phyloP scores from a whole-genome alignment of 2,888 invertebrate species.

The Unio pictorum region DNA sequence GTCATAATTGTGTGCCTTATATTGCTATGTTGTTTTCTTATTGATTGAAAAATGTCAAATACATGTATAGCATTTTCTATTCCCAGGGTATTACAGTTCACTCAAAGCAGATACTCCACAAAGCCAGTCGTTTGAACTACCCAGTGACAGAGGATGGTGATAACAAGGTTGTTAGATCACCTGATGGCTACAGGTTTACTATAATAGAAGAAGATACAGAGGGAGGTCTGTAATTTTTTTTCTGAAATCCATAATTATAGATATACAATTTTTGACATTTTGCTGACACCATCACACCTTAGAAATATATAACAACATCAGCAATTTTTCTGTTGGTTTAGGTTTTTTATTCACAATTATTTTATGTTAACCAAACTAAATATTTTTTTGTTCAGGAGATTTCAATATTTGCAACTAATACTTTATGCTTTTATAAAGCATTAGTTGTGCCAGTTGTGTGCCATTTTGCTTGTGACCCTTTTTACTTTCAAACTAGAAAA shows the following conservation, averaged over 20 bases:
- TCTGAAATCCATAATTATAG: neutral
- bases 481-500: too few relatives aligned
- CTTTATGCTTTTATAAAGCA: too few relatives aligned
- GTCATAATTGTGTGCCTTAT: neutral
- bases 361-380: too few relatives aligned
- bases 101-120: slow-evolving; percentile 82
- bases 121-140: slow-evolving; percentile 83
- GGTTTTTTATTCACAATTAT: too few relatives aligned
- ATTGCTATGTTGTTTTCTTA: neutral
- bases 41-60: slow-evolving; percentile 1
- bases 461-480: too few relatives aligned
- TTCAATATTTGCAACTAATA: too few relatives aligned
- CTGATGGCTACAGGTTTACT: slow-evolving; percentile 92
- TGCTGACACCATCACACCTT: neutral
- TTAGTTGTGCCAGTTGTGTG: too few relatives aligned
- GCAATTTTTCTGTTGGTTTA: too few relatives aligned
- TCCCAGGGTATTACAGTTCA: slow-evolving; percentile 83
- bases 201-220: slow-evolving; percentile 78
- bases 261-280: neutral
- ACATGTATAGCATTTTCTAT: neutral
- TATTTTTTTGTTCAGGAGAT: too few relatives aligned
- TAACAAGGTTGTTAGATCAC: slow-evolving; percentile 82
- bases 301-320: neutral
- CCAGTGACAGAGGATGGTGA: slow-evolving; percentile 78
- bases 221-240: slow-evolving; percentile 40